Evolutionary conservation across 2,113 vertebrate genomes (phyloP), one percentile per base, ranked within the genome.

Genomic region (Sialia sialis): DNA sequence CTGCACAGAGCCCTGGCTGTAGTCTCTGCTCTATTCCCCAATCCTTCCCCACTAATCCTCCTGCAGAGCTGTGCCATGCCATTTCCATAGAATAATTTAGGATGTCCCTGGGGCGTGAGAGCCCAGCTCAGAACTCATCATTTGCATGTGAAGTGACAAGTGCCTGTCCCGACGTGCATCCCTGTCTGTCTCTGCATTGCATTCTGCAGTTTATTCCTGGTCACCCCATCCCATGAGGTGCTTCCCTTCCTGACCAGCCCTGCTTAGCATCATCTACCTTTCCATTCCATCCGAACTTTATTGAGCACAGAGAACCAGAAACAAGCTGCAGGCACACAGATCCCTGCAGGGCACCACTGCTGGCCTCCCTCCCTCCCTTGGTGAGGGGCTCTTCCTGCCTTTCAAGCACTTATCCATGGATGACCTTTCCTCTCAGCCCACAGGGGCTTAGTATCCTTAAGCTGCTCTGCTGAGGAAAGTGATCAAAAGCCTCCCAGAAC

Each of bases 401-500:
- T 77, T 30, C 26, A n/a, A 72, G 52, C 4, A 14, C n/a, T 58
- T 49, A 49, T 18, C 62, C 62, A 11, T 15, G 60, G 25, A 34
- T 83, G 58, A 88, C 70, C 79, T 73, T 75, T 93, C 70, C 58
- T 76, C 74, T 51, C 23, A 79, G 70, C 44, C 70, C n/a, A 18
- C 4, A 25, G 52, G 34, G 39, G 62, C 58, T 95, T 67, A 63
- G 39, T 22, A 39, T 52, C 46, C 51, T 84, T 79, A 82, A 93
- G 74, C 85, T 72, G 52, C 56, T 94, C 66, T 14, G 1, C 4
- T 21, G 44, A 79, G 25, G 27, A 64, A 75, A 55, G 39, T 17
- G 62, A 92, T 76, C 80, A 87, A 86, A 93, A 83, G 59, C 78
- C 38, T 85, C 51, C 78, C 41, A 73, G 73, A 74, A 84, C 81